phyloP scores from a whole-genome alignment of 2,797 vertebrate genomes.

The Schizopygopsis pylzovi region DNA sequence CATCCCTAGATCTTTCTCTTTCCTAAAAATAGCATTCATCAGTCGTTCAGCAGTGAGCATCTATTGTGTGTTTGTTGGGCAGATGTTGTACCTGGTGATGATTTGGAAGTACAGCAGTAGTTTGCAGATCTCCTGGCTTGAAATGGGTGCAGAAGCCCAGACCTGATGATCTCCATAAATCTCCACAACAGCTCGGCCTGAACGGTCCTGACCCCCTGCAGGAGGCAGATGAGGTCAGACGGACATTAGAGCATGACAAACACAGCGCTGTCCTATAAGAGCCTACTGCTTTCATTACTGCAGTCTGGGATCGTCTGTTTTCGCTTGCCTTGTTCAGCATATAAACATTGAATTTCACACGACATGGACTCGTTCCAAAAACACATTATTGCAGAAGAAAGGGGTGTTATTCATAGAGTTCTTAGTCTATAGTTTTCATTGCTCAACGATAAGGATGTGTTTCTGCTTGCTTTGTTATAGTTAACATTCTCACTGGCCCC shows the following conservation, averaged over 20 bases:
- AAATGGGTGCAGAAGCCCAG: slow-evolving; percentile 81
- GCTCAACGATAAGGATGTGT: background rate
- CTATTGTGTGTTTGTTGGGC: background rate
- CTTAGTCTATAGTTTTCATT: background rate
- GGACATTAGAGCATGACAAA: background rate
- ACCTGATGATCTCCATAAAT: slow-evolving; percentile 79
- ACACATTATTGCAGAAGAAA: background rate
- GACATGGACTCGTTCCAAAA: background rate
- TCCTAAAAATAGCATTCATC: slow-evolving; percentile 69
- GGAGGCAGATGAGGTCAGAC: slow-evolving; percentile 13
- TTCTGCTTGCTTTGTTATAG: background rate
- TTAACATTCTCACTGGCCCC: background rate
- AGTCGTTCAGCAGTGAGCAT: background rate
- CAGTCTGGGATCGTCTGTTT: background rate
- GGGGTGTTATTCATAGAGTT: background rate
- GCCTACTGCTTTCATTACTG: background rate
- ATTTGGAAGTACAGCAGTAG: slow-evolving; percentile 85
- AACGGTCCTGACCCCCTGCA: slow-evolving; percentile 86
- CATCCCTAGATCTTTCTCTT: slow-evolving; percentile 81
- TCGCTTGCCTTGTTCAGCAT: background rate
- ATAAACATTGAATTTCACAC: background rate
- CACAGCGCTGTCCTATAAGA: no score
- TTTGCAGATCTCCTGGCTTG: slow-evolving; percentile 75
- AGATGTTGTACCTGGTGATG: slow-evolving; percentile 81
- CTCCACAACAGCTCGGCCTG: slow-evolving; percentile 84